Conservation (phyloP, 2,888 invertebrate species). For the Caenorhabditis sp. region DNA sequence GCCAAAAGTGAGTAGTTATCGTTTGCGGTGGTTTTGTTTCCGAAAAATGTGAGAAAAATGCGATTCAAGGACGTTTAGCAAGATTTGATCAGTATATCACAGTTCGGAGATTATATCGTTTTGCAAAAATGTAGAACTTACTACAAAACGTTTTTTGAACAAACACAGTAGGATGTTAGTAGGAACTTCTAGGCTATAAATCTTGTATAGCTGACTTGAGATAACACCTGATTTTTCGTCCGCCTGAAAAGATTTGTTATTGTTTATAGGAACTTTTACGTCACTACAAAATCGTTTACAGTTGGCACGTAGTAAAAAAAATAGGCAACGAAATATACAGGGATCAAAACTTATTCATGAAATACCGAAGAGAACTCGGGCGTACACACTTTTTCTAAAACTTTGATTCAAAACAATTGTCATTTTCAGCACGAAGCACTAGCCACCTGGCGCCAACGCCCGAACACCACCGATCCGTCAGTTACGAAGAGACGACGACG, state of each 20-base stretch:
- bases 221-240: background rate
- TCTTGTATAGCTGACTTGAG: background rate
- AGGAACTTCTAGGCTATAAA: too few relatives aligned
- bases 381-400: background rate
- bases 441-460: constrained; percentile 60
- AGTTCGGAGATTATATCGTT: too few relatives aligned
- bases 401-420: background rate
- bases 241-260: background rate
- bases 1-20: constrained; percentile 53
- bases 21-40: background rate
- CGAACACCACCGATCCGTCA: constrained; percentile 53
- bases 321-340: too few relatives aligned
- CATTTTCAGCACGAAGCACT: constrained; percentile 55
- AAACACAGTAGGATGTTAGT: too few relatives aligned
- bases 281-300: constrained; percentile 5
- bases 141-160: too few relatives aligned
- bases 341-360: too few relatives aligned
- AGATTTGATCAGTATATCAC: background rate
- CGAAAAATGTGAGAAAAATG: background rate
- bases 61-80: background rate
- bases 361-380: too few relatives aligned
- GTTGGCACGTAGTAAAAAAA: background rate
- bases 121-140: too few relatives aligned
- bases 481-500: constrained; percentile 59
- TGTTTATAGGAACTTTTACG: background rate